These are phyloP conservation scores for Mamestra brassicae DNA, from an alignment of 2,888 invertebrate genomes.

Conservation along the genomic window DNA sequence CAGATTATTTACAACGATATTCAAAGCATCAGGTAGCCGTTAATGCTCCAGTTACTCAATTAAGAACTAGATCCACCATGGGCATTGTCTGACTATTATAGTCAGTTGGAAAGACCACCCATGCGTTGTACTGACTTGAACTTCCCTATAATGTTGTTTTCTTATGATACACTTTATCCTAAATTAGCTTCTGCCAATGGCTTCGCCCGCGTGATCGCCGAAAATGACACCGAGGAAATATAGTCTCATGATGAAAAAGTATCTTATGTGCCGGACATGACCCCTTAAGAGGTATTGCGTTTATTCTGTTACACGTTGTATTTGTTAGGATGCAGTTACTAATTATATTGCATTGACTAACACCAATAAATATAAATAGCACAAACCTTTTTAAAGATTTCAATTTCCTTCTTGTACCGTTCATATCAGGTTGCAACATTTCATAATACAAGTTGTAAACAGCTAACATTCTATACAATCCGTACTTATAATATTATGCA, in stretches of 20 bases:
- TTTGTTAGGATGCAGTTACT: background rate
- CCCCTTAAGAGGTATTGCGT: no score
- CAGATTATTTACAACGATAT: conserved; percentile 10
- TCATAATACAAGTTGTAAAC: conserved; percentile 3
- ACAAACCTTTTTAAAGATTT: background rate
- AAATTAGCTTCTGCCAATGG: no score
- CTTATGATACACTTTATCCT: background rate
- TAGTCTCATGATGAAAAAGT: no score
- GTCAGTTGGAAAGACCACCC: conserved; percentile 25
- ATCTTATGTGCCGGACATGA: no score
- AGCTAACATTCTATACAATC: conserved; percentile 9
- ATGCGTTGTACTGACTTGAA: background rate
- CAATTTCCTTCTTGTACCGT: conserved; percentile 13
- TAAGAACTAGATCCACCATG: conserved; percentile 7
- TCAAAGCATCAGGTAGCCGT: conserved; percentile 20
- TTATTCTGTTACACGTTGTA: no score
- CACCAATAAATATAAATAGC: background rate
- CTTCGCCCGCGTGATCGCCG: no score
- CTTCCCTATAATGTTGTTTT: background rate
- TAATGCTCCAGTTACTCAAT: conserved; percentile 18
- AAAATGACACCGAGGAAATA: no score
- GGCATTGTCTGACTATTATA: conserved; percentile 22
- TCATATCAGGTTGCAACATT: conserved; percentile 5
- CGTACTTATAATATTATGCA: conserved; percentile 46
- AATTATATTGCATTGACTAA: background rate